Evolutionary conservation across 2,113 vertebrate genomes (phyloP), one percentile per base, ranked within the genome.

Genomic region (Meleagris gallopavo): DNA sequence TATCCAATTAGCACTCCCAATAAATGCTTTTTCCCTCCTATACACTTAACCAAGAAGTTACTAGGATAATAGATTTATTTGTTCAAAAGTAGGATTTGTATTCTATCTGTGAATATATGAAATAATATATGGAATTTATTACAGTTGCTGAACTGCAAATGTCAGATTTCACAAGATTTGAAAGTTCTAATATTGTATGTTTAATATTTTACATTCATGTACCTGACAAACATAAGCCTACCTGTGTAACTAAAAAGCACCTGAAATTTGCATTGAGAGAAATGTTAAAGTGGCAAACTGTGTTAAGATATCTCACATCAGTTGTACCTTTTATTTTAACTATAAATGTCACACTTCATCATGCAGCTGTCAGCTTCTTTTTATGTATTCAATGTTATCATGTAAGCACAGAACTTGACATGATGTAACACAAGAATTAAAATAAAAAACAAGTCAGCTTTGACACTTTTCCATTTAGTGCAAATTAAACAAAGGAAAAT

Each of bases 261-360:
- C 54, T n/a, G 29, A 17, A 89, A 70, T 92, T 93, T 67, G 43
- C 25, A 20, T 58, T 40, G 29, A 95, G 84, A 93, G 92, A 95
- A 97, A 96, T 93, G 94, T 89, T 95, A 54, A 92, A 91, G 86
- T 96, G 96, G 95, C 96, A 97, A 96, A 97, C 6, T 80, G 79
- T 0, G 3, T 96, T 97, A 97, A 80, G 83, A 55, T 83, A 87
- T 46, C 86, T 89, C 93, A 65, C 36, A 2, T 95, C 94, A 89
- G 81, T 55, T 78, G 77, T 91, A 96, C 57, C 81, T 97, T 96
- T 95, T 94, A 92, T 95, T 95, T 95, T 95, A 96, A 97, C 90
- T 95, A 85, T 86, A 96, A 95, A 96, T 97, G 97, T 96, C 96
- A 95, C 72, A 93, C 91, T 96, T 96, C 88, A 96, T 96, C 95